These are phyloP conservation scores for Psix sp. DNA, from an alignment of 1,140 invertebrate genomes.

Conservation along the genomic window DNA sequence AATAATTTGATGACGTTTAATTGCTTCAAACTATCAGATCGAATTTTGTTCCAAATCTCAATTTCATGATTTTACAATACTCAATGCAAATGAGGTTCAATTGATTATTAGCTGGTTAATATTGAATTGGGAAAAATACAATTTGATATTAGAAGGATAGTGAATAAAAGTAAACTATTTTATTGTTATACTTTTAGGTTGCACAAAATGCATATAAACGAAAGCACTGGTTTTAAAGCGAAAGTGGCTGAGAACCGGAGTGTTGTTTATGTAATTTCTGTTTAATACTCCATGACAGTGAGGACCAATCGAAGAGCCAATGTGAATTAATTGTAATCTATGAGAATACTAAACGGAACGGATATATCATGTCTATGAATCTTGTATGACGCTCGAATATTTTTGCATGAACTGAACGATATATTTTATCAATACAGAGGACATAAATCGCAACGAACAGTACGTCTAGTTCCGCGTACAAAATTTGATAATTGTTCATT, in stretches of 20 bases:
- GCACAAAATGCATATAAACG: slow-evolving; percentile 33
- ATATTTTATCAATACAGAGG: slow-evolving; percentile 21
- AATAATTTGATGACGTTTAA: slow-evolving; percentile 19
- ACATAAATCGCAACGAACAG: neutral
- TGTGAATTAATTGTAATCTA: slow-evolving; percentile 23
- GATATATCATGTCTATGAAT: too few species aligned
- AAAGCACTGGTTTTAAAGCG: slow-evolving; percentile 22
- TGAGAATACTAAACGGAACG: too few species aligned
- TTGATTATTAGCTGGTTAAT: neutral
- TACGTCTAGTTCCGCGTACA: slow-evolving; percentile 5
- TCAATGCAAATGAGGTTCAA: neutral
- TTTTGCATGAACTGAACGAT: slow-evolving; percentile 18
- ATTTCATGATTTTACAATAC: too few species aligned
- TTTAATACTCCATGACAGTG: slow-evolving; percentile 43
- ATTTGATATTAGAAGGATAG: slow-evolving; percentile 12
- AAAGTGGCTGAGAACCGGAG: slow-evolving; percentile 8
- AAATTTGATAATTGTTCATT: slow-evolving; percentile 19
- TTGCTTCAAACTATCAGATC: too few species aligned
- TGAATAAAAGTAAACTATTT: neutral
- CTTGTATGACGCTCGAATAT: slow-evolving; percentile 17
- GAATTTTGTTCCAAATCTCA: neutral
- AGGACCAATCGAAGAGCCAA: slow-evolving; percentile 27
- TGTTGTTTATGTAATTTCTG: slow-evolving; percentile 30
- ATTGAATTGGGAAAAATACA: slow-evolving; percentile 59
- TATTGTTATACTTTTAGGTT: slow-evolving; percentile 44